A percentile compares a stretch with the other conserved stretches of the same genome.
Evolutionary conservation across 2,113 vertebrate genomes (phyloP).

Genomic region (Marmota monax): DNA sequence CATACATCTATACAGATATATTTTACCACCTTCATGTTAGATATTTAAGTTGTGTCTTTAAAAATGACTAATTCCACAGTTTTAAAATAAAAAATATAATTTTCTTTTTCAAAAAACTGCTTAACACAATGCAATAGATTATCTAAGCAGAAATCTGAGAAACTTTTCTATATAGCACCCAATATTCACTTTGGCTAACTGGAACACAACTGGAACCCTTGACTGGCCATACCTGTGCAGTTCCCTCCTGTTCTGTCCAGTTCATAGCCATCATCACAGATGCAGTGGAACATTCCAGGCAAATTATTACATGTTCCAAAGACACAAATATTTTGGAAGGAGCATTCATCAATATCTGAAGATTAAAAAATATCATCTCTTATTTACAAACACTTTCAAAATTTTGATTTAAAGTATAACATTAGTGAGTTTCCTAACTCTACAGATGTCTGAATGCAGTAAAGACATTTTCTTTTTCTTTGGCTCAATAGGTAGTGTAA

Average conservation of each 20-base stretch:
- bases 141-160: background rate
- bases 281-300: conserved; percentile 92
- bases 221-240: conserved; percentile 89
- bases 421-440: conserved; percentile 31
- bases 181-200: background rate
- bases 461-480: background rate
- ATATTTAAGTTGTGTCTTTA: conserved; percentile 17
- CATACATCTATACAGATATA: background rate
- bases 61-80: background rate
- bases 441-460: background rate
- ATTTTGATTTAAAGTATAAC: background rate
- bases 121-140: background rate
- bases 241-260: conserved; percentile 90
- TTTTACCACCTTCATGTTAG: background rate
- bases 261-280: conserved; percentile 93
- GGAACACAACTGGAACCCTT: background rate
- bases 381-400: background rate
- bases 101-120: conserved; percentile 18
- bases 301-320: conserved; percentile 93
- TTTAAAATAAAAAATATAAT: background rate
- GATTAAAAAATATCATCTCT: conserved; percentile 42
- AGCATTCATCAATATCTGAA: conserved; percentile 92
- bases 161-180: background rate
- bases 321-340: conserved; percentile 92
- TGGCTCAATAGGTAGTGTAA: background rate